These are phyloP conservation scores for Mirounga angustirostris DNA, from an alignment of 2,113 vertebrate species.

Conservation along the genomic window DNA sequence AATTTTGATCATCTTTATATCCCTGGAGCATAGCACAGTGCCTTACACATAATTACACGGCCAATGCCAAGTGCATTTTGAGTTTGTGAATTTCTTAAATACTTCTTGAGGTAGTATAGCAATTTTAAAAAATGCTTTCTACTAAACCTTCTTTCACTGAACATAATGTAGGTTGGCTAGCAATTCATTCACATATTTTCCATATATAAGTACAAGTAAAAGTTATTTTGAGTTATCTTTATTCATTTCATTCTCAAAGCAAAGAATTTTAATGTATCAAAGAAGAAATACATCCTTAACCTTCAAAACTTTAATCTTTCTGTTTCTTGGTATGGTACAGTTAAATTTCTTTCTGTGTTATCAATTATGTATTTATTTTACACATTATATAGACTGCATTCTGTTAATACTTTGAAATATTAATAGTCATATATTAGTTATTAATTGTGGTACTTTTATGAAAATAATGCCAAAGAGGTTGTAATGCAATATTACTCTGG, in stretches of 20 bases:
- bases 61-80: conserved; percentile 47
- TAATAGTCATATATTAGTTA: not conserved
- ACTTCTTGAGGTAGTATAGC: conserved; percentile 58
- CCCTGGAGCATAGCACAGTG: not conserved
- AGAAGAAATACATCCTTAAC: conserved; percentile 61
- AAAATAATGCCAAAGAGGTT: not conserved
- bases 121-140: conserved; percentile 68
- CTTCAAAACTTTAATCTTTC: conserved; percentile 52
- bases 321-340: not conserved
- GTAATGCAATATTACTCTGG: not conserved
- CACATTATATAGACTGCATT: not conserved
- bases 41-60: not conserved
- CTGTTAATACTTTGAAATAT: conserved; percentile 6
- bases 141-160: conserved; percentile 74
- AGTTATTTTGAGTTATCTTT: conserved; percentile 79
- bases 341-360: conserved; percentile 3
- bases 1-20: not conserved
- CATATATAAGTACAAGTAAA: conserved; percentile 78
- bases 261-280: conserved; percentile 70
- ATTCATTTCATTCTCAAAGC: conserved; percentile 74
- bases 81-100: conserved; percentile 73
- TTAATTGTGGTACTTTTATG: not conserved
- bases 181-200: conserved; percentile 78
- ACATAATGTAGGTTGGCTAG: conserved; percentile 80
- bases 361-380: conserved; percentile 25